These are phyloP conservation scores for Lutjanus erythropterus DNA, from an alignment of 2,113 vertebrate genomes.

Conservation along the genomic window DNA sequence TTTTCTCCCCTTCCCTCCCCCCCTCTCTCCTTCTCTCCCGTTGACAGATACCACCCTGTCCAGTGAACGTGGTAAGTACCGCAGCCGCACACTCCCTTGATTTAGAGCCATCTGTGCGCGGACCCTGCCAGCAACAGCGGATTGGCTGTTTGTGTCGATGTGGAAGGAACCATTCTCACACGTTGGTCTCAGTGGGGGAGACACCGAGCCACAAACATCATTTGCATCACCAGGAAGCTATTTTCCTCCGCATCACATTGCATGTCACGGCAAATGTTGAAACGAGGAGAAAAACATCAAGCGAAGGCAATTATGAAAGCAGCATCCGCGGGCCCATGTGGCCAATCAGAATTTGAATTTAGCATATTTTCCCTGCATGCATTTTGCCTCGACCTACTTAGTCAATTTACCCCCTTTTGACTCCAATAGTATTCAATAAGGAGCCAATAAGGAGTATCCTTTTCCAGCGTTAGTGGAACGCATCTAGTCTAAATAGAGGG, in stretches of 20 bases:
- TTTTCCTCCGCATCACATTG: conserved; percentile 62
- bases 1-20: not conserved
- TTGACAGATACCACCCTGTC: conserved; percentile 82
- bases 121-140: conserved; percentile 33
- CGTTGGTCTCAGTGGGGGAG: conserved; percentile 55
- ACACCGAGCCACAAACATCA: conserved; percentile 52
- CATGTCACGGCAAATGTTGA: conserved; percentile 65
- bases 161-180: conserved; percentile 59
- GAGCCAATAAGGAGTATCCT: conserved; percentile 51
- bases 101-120: conserved; percentile 52
- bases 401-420: conserved; percentile 80
- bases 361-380: conserved; percentile 68
- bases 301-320: conserved; percentile 70
- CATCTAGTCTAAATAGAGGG: conserved; percentile 39
- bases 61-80: conserved; percentile 82
- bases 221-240: conserved; percentile 65
- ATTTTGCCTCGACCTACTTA: conserved; percentile 69
- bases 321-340: conserved; percentile 70
- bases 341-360: conserved; percentile 71
- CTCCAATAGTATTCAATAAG: conserved; percentile 58
- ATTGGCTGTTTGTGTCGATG: conserved; percentile 54
- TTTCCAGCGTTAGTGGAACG: conserved; percentile 35
- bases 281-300: conserved; percentile 63
- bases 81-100: conserved; percentile 48
- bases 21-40: not conserved